A percentile compares a stretch with the other conserved stretches of the same genome.
phyloP scores from a whole-genome alignment of 1,140 invertebrate species.

The Apis florea region DNA sequence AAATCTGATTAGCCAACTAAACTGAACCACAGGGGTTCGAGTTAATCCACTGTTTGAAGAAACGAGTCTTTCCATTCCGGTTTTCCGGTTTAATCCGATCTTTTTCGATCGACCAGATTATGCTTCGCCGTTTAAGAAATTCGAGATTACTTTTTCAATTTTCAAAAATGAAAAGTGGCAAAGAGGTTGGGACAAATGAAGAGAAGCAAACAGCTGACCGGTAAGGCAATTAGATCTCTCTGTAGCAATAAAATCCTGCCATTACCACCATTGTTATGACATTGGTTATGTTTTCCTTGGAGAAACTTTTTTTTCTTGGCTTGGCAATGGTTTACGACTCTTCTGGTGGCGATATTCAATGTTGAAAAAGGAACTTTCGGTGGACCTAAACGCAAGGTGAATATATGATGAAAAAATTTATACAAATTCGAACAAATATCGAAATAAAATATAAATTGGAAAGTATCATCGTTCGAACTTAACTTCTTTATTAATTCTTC shows the following conservation, averaged over 20 bases:
- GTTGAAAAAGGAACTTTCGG: not conserved
- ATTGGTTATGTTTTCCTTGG: not conserved
- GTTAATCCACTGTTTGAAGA: slow-evolving; percentile 30
- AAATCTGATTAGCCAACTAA: not conserved
- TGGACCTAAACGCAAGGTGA: too few relatives aligned
- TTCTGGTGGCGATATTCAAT: slow-evolving; percentile 11
- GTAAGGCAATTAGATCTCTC: slow-evolving; percentile 21
- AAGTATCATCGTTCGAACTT: too few relatives aligned
- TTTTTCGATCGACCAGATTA: not conserved
- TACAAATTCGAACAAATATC: too few relatives aligned
- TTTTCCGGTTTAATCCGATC: slow-evolving; percentile 17
- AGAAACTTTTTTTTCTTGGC: not conserved
- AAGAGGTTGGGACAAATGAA: not conserved
- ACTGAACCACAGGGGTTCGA: not conserved
- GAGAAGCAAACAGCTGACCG: not conserved
- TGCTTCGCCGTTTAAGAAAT: not conserved
- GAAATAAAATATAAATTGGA: too few relatives aligned
- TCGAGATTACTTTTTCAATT: not conserved
- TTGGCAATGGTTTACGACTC: not conserved
- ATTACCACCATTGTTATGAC: not conserved
- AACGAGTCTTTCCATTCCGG: not conserved
- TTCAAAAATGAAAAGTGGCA: not conserved
- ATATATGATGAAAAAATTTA: too few relatives aligned
- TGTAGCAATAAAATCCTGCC: slow-evolving; percentile 6
- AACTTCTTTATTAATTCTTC: too few relatives aligned